Evolutionary conservation across 1,140 invertebrate genomes (phyloP).

Genomic region (Bombyx mandarina): DNA sequence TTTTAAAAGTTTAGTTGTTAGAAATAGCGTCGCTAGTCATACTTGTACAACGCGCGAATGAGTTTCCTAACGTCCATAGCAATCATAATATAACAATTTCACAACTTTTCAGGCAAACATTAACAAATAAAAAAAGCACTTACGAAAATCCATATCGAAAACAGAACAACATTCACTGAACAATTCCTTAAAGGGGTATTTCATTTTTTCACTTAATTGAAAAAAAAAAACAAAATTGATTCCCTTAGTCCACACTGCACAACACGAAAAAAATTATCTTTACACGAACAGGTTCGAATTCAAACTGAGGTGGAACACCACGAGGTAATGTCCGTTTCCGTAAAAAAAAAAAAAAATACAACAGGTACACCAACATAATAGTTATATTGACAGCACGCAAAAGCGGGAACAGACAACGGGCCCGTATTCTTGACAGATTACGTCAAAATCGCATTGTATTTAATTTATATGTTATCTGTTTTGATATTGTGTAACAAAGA

Average conservation of each 20-base stretch:
- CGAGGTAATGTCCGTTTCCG: conserved; percentile 57
- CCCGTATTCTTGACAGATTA: conserved; percentile 13
- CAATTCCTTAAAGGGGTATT: conserved; percentile 41
- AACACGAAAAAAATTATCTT: conserved; percentile 31
- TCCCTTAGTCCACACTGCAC: neutral
- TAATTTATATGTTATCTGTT: conserved; percentile 21
- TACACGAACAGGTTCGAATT: conserved; percentile 47
- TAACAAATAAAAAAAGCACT: conserved; percentile 24
- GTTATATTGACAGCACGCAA: conserved; percentile 34
- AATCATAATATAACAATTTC: too few species aligned
- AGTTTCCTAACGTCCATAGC: too few species aligned
- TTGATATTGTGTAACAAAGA: conserved; percentile 13
- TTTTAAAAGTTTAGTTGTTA: too few species aligned
- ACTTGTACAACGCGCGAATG: too few species aligned
- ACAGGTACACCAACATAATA: conserved; percentile 30
- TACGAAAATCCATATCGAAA: conserved; percentile 42
- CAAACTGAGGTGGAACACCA: conserved; percentile 40
- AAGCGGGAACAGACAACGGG: conserved; percentile 16
- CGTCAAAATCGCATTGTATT: conserved; percentile 2
- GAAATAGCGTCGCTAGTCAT: too few species aligned
- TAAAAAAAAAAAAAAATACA: conserved; percentile 40
- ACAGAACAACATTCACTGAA: conserved; percentile 30
- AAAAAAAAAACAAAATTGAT: conserved; percentile 7
- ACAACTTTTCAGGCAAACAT: neutral
- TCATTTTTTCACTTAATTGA: conserved; percentile 27